These are phyloP conservation scores for Drosophila sechellia DNA, from an alignment of 1,140 invertebrate species.

Conservation along the genomic window DNA sequence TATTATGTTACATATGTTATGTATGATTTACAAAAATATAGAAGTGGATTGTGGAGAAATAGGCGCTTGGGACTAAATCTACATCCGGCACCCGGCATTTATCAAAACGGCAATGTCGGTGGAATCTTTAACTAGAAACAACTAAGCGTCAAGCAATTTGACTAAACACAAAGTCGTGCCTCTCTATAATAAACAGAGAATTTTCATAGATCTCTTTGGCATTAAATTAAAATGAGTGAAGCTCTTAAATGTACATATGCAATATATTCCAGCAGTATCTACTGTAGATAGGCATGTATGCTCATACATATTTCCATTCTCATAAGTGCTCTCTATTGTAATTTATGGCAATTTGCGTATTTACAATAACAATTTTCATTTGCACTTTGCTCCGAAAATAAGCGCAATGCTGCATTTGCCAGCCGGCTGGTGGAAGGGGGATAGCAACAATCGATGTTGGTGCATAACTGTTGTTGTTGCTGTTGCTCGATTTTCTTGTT, in stretches of 20 bases:
- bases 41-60: background rate
- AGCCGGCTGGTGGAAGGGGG: background rate
- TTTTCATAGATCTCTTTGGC: too few species aligned
- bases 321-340: slow-evolving; percentile 17
- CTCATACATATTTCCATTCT: slow-evolving; percentile 2
- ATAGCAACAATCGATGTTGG: slow-evolving; percentile 14
- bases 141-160: background rate
- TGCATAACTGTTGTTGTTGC: slow-evolving; percentile 13
- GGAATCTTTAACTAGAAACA: background rate
- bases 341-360: slow-evolving; percentile 53
- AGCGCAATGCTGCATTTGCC: slow-evolving; percentile 29
- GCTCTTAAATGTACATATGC: background rate
- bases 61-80: background rate
- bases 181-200: background rate
- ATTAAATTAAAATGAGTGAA: too few species aligned
- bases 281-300: background rate
- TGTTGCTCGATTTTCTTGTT: slow-evolving; percentile 3
- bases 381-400: slow-evolving; percentile 52
- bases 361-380: slow-evolving; percentile 46
- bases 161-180: background rate
- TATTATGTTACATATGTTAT: background rate
- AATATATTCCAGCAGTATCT: background rate
- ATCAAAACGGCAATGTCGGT: background rate
- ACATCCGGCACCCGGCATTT: slow-evolving; percentile 1
- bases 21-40: slow-evolving; percentile 12